Conservation (phyloP, 2,797 vertebrate genomes). For the Nannoperca obscura region DNA sequence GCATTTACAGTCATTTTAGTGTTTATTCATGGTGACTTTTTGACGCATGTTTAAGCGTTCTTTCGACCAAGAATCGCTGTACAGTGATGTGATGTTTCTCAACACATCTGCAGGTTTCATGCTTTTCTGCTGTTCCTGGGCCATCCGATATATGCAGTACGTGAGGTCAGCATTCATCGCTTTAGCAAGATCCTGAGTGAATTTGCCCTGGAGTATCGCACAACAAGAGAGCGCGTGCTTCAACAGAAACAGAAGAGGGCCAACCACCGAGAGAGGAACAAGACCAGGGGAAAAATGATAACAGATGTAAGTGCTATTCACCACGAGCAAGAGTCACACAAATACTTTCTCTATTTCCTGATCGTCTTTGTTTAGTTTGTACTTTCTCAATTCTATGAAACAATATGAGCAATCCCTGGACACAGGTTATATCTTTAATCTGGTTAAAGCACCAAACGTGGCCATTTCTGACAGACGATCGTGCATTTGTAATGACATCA, state of each 20-base stretch:
- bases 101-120: slow-evolving; percentile 90
- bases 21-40: background rate
- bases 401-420: slow-evolving; percentile 53
- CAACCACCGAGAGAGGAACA: slow-evolving; percentile 97
- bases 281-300: slow-evolving; percentile 99
- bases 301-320: slow-evolving; percentile 92
- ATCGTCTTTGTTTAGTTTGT: slow-evolving; percentile 58
- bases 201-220: slow-evolving; percentile 97
- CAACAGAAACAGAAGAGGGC: slow-evolving; percentile 98
- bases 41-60: background rate
- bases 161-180: slow-evolving; percentile 95
- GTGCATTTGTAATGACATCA: slow-evolving; percentile 69
- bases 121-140: slow-evolving; percentile 97
- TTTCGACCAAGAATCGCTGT: background rate
- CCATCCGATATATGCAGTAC: slow-evolving; percentile 91
- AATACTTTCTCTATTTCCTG: slow-evolving; percentile 48
- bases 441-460: slow-evolving; percentile 42
- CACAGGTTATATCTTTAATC: slow-evolving; percentile 51
- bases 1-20: background rate
- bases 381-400: slow-evolving; percentile 47
- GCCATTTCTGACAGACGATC: slow-evolving; percentile 35
- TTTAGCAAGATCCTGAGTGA: slow-evolving; percentile 97
- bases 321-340: slow-evolving; percentile 33
- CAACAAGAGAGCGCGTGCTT: slow-evolving; percentile 94
- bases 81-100: slow-evolving; percentile 10